These are phyloP conservation scores for Cyprinella venusta DNA, from an alignment of 2,797 vertebrate species.

Conservation along the genomic window DNA sequence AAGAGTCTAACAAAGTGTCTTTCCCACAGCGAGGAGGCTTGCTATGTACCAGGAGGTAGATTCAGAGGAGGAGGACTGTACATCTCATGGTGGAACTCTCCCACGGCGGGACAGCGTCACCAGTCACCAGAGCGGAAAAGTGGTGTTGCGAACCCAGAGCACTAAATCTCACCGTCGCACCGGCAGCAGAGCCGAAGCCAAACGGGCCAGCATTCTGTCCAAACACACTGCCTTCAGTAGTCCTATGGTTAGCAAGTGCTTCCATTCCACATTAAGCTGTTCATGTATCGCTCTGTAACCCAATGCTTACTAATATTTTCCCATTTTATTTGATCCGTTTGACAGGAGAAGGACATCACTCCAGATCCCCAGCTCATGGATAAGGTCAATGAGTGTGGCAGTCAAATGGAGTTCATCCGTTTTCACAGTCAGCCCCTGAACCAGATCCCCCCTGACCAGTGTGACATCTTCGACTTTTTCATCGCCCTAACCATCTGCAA, in stretches of 20 bases:
- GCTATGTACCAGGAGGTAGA: slow-evolving; percentile 95
- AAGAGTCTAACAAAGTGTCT: neutral
- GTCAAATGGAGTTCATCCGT: slow-evolving; percentile 83
- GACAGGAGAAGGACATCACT: slow-evolving; percentile 93
- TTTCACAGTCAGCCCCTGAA: slow-evolving; percentile 82
- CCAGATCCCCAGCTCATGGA: slow-evolving; percentile 92
- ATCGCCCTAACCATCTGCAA: slow-evolving; percentile 96
- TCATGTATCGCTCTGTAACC: neutral
- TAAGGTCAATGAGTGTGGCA: slow-evolving; percentile 91
- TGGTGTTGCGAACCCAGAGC: slow-evolving; percentile 87
- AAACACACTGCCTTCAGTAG: slow-evolving; percentile 97
- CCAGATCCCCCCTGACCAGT: slow-evolving; percentile 87
- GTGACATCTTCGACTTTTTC: slow-evolving; percentile 93
- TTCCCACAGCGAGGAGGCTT: slow-evolving; percentile 83
- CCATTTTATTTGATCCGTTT: neutral
- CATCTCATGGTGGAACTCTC: slow-evolving; percentile 80
- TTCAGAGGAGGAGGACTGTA: slow-evolving; percentile 90
- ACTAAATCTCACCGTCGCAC: slow-evolving; percentile 91
- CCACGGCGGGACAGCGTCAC: slow-evolving; percentile 84
- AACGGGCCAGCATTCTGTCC: slow-evolving; percentile 91
- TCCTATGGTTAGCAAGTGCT: slow-evolving; percentile 86
- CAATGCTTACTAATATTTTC: neutral
- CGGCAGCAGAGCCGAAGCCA: slow-evolving; percentile 90
- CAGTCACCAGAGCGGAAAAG: slow-evolving; percentile 87
- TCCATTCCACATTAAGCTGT: neutral